phyloP scores from a whole-genome alignment of 2,113 vertebrate species.

The Paracanthobrama guichenoti region DNA sequence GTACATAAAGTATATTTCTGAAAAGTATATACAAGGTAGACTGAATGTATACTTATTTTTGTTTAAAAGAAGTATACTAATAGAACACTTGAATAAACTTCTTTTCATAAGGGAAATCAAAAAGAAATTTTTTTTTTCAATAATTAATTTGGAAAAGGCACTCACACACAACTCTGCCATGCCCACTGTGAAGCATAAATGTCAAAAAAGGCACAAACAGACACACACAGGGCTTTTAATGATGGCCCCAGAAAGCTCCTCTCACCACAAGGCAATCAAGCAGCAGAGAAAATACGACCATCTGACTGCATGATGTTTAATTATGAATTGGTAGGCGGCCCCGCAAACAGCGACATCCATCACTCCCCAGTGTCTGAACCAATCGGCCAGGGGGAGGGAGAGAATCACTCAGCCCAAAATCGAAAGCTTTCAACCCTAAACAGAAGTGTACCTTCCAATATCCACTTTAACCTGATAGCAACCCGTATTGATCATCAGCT shows the following conservation, averaged over 20 bases:
- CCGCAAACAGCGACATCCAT: slow-evolving; percentile 38
- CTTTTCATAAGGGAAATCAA: not conserved
- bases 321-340: slow-evolving; percentile 40
- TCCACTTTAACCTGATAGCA: slow-evolving; percentile 6
- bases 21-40: too few relatives aligned
- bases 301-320: slow-evolving; percentile 50
- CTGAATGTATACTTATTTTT: too few relatives aligned
- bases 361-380: slow-evolving; percentile 19
- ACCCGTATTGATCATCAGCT: not conserved
- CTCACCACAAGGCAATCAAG: slow-evolving; percentile 52
- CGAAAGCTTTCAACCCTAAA: slow-evolving; percentile 44
- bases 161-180: not conserved
- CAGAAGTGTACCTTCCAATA: not conserved
- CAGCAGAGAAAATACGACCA: slow-evolving; percentile 47
- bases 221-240: slow-evolving; percentile 38
- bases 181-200: slow-evolving; percentile 16
- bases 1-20: too few relatives aligned
- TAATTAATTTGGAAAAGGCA: not conserved
- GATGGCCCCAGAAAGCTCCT: slow-evolving; percentile 38
- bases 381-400: not conserved
- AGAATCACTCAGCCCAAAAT: slow-evolving; percentile 33
- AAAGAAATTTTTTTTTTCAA: not conserved
- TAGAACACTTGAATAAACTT: too few relatives aligned
- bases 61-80: too few relatives aligned
- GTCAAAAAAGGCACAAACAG: slow-evolving; percentile 19